phyloP scores from a whole-genome alignment of 2,888 invertebrate species.

The Erannis defoliaria region DNA sequence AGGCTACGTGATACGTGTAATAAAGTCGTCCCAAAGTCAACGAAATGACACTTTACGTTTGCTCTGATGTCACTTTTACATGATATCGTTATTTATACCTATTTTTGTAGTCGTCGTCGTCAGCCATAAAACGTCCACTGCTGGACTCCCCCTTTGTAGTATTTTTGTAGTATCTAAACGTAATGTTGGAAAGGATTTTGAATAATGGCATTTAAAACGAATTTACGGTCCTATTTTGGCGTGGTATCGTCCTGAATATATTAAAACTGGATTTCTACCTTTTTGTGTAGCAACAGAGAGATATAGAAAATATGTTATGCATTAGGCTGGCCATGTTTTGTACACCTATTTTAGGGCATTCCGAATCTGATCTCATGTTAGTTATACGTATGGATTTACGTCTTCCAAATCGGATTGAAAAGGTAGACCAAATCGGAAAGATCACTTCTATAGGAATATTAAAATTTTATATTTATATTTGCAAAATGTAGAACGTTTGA shows the following conservation, averaged over 20 bases:
- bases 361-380: no score
- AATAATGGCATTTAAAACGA: neutral
- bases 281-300: slow-evolving; percentile 20
- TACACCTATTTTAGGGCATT: no score
- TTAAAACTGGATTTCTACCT: slow-evolving; percentile 12
- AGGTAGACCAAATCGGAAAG: no score
- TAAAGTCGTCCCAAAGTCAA: neutral
- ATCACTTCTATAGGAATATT: no score
- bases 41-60: neutral
- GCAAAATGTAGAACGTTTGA: no score
- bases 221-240: slow-evolving; percentile 1
- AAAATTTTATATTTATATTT: no score
- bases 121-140: no score
- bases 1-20: neutral
- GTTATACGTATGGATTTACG: neutral
- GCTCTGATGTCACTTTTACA: neutral
- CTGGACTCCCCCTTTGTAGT: no score
- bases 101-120: neutral
- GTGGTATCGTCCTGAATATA: slow-evolving; percentile 6
- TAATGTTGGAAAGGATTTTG: neutral
- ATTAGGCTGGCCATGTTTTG: no score
- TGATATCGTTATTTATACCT: neutral
- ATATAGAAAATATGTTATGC: no score
- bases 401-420: neutral
- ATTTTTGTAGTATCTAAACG: neutral